Evolutionary conservation across 2,797 vertebrate species (phyloP).

Genomic region (Melopsittacus undulatus): DNA sequence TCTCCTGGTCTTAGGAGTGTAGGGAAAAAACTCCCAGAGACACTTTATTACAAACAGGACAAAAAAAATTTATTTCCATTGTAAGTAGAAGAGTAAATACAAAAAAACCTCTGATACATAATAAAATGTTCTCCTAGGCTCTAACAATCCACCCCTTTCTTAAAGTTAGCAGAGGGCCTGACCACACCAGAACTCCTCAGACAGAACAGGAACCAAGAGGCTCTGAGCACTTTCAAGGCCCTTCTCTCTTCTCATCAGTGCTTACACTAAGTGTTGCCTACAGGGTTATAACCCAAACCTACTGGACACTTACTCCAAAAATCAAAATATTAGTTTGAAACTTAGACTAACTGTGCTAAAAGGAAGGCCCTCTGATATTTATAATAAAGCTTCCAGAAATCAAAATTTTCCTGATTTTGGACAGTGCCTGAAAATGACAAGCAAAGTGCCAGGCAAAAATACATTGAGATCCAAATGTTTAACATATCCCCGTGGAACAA

Average conservation of each 20-base stretch:
- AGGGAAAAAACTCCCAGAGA: not conserved
- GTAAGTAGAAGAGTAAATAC: conserved; percentile 24
- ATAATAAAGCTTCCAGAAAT: not conserved
- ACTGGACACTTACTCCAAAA: not conserved
- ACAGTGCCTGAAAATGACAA: not conserved
- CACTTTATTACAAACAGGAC: not conserved
- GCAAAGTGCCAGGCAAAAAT: not conserved
- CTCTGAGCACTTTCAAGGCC: not conserved
- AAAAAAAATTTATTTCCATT: conserved; percentile 55
- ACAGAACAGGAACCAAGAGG: not conserved
- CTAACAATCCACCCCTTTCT: not conserved
- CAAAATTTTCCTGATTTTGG: not conserved
- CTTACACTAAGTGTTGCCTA: not conserved
- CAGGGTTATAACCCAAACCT: not conserved
- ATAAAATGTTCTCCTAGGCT: not conserved
- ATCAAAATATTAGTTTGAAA: not conserved
- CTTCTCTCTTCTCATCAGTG: not conserved
- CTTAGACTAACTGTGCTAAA: not conserved
- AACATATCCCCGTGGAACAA: conserved; percentile 46
- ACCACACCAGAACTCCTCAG: not conserved
- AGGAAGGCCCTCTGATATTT: not conserved
- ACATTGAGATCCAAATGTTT: not conserved
- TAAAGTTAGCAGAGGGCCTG: not conserved
- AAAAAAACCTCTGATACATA: not conserved
- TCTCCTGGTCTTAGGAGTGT: not conserved